phyloP scores from a whole-genome alignment of 2,113 vertebrate species.

The Gymnogyps californianus region DNA sequence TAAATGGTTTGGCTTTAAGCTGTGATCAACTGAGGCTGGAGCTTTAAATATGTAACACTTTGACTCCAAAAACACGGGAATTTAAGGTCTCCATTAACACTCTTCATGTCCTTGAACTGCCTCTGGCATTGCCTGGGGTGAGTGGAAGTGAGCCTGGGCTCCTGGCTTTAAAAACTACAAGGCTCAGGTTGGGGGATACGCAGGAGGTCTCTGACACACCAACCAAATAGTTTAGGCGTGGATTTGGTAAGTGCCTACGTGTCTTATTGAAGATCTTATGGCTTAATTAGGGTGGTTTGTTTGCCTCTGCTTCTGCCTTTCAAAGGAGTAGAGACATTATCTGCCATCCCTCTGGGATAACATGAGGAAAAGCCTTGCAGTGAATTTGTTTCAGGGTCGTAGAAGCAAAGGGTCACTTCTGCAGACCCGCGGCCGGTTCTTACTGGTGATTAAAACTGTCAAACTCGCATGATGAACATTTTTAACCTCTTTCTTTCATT shows the following conservation, averaged over 20 bases:
- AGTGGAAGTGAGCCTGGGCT: background rate
- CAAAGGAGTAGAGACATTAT: background rate
- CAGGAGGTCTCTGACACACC: background rate
- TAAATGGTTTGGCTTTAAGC: background rate
- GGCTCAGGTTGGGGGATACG: background rate
- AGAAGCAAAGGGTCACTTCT: background rate
- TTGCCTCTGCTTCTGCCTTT: background rate
- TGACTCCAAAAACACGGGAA: background rate
- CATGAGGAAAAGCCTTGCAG: background rate
- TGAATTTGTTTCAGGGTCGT: background rate
- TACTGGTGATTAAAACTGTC: background rate
- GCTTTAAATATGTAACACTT: background rate
- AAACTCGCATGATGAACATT: background rate
- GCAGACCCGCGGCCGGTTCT: background rate
- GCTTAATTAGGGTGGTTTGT: background rate
- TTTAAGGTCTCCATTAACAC: background rate
- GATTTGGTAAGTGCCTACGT: background rate
- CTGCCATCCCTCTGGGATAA: background rate
- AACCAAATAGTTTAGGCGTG: background rate
- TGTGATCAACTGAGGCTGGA: background rate
- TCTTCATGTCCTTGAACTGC: background rate
- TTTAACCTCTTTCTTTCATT: background rate
- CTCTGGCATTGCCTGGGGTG: background rate
- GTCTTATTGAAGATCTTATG: background rate
- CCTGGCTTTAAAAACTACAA: background rate